These are phyloP conservation scores for Puffinus mauretanicus DNA, from an alignment of 2,113 vertebrate genomes.

Conservation along the genomic window DNA sequence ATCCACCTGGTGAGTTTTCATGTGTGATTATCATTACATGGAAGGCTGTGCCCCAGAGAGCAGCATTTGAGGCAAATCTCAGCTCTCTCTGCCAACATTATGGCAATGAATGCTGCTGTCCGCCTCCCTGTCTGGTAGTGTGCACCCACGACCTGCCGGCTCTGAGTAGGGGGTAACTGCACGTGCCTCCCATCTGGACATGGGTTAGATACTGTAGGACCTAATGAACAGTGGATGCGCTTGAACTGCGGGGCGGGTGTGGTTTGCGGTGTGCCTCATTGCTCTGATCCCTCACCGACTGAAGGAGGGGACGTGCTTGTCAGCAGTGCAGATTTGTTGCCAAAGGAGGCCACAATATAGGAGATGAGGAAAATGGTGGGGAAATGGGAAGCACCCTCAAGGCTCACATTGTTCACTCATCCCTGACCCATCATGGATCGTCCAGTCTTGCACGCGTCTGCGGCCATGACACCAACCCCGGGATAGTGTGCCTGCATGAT, in stretches of 20 bases:
- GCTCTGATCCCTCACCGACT: not conserved
- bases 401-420: not conserved
- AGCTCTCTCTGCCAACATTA: not conserved
- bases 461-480: not conserved
- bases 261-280: not conserved
- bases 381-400: not conserved
- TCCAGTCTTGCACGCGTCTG: not conserved
- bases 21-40: not conserved
- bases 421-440: not conserved
- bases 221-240: not conserved
- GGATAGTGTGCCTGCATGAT: not conserved
- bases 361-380: not conserved
- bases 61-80: not conserved
- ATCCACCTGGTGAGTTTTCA: not conserved
- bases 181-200: not conserved
- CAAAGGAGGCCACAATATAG: not conserved
- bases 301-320: not conserved
- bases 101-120: not conserved
- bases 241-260: not conserved
- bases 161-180: not conserved
- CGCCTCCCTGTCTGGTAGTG: not conserved
- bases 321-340: not conserved
- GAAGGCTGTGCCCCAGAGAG: not conserved
- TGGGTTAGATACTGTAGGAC: not conserved
- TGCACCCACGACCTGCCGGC: not conserved